These are phyloP conservation scores for Heliconius congener DNA, from an alignment of 1,140 invertebrate genomes.

Conservation along the genomic window DNA sequence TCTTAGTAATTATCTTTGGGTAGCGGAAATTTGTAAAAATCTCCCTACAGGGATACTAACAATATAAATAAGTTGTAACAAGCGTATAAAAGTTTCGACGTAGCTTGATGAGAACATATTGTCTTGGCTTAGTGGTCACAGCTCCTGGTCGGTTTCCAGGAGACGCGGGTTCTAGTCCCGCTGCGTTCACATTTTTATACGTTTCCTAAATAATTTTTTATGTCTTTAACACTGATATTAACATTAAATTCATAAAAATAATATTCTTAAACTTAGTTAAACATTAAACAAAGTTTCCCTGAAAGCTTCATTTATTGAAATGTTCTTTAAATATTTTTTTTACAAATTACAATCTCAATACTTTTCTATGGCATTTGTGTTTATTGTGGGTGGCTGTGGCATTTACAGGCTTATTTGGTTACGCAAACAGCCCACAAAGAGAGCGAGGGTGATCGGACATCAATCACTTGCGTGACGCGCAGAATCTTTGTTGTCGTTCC, in stretches of 20 bases:
- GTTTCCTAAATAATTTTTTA: too few relatives aligned
- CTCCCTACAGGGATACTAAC: too few relatives aligned
- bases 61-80: too few relatives aligned
- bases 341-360: background rate
- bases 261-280: background rate
- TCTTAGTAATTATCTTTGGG: too few relatives aligned
- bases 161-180: too few relatives aligned
- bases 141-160: too few relatives aligned
- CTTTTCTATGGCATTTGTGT: slow-evolving; percentile 40
- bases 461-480: slow-evolving; percentile 54
- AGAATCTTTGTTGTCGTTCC: slow-evolving; percentile 49
- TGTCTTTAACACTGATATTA: background rate
- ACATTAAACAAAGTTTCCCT: background rate
- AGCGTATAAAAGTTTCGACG: too few relatives aligned
- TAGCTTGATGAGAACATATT: too few relatives aligned
- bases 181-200: too few relatives aligned
- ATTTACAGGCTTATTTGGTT: slow-evolving; percentile 55
- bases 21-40: too few relatives aligned
- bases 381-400: slow-evolving; percentile 42
- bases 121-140: too few relatives aligned
- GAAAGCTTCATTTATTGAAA: background rate
- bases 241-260: background rate
- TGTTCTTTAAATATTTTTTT: background rate
- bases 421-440: slow-evolving; percentile 45
- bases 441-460: slow-evolving; percentile 43